phyloP scores from a whole-genome alignment of 64 coral and sea anemone species.

The Actinia tenebrosa region DNA sequence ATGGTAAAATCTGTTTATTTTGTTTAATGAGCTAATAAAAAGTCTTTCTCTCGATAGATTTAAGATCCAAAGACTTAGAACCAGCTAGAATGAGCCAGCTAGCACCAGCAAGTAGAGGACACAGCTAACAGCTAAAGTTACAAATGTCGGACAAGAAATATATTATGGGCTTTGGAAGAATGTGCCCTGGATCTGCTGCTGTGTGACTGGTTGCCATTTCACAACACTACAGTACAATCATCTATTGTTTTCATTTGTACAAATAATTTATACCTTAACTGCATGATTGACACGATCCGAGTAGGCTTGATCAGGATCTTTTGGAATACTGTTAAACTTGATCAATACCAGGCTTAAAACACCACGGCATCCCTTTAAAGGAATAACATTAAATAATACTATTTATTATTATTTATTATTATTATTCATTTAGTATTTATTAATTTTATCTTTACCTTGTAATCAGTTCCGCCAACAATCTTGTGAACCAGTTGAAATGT shows the following conservation, averaged over 20 bases:
- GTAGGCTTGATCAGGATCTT: slow-evolving; percentile 43
- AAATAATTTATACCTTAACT: slow-evolving; percentile 59
- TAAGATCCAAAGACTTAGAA: no score
- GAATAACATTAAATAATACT: neutral
- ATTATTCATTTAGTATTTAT: no score
- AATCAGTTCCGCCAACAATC: slow-evolving; percentile 79
- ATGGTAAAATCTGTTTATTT: no score
- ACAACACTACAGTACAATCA: neutral
- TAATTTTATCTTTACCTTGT: slow-evolving; percentile 55
- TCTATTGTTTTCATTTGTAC: neutral
- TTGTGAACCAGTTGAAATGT: slow-evolving; percentile 77
- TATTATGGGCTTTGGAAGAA: no score
- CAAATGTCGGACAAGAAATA: no score
- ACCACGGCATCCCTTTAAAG: slow-evolving; percentile 83
- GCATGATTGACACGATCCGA: slow-evolving; percentile 64
- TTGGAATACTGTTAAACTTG: slow-evolving; percentile 68
- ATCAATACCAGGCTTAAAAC: slow-evolving; percentile 87
- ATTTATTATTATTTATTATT: no score
- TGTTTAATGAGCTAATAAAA: no score
- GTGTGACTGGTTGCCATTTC: neutral
- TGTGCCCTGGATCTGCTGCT: no score
- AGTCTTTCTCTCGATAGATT: no score
- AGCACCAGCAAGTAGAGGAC: no score
- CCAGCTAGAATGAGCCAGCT: no score
- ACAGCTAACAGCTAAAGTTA: no score